A percentile compares a stretch with the other conserved stretches of the same genome.
Evolutionary conservation across 2,888 invertebrate genomes (phyloP).

Genomic region (Campoplex nolae): DNA sequence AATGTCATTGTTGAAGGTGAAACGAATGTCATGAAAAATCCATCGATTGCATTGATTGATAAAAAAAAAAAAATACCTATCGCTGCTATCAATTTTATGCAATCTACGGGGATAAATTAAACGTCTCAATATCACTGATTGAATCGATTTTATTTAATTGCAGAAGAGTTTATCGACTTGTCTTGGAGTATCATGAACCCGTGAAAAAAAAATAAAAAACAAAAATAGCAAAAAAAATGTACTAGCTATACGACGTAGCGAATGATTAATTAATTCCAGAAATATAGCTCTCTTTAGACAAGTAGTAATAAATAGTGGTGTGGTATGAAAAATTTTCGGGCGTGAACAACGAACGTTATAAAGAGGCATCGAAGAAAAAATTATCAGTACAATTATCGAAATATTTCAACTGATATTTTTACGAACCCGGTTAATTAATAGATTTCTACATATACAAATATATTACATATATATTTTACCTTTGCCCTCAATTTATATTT

Average conservation of each 20-base stretch:
- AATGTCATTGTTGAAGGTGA: neutral
- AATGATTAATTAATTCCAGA: conserved; percentile 40
- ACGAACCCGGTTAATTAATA: conserved; percentile 6
- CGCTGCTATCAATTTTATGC: conserved; percentile 4
- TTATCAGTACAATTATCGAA: conserved; percentile 37
- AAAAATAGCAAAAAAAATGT: neutral
- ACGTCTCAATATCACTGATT: neutral
- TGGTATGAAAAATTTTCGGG: conserved; percentile 29
- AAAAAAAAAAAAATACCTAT: neutral
- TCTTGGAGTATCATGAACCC: conserved; percentile 38
- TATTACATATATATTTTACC: neutral
- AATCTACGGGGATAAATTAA: neutral
- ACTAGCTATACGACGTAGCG: conserved; percentile 34
- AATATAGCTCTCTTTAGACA: conserved; percentile 27
- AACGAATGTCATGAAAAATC: neutral
- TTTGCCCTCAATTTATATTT: conserved; percentile 30
- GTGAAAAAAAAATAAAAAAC: conserved; percentile 15
- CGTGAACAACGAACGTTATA: conserved; percentile 48
- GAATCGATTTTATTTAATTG: conserved; percentile 14
- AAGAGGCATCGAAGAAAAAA: conserved; percentile 28
- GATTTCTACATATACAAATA: conserved; percentile 6
- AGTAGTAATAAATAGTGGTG: conserved; percentile 34
- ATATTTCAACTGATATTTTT: conserved; percentile 6
- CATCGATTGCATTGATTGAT: neutral
- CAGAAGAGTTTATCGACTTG: neutral